Evolutionary conservation across 2,797 vertebrate species (phyloP).

Genomic region (Cygnus olor): DNA sequence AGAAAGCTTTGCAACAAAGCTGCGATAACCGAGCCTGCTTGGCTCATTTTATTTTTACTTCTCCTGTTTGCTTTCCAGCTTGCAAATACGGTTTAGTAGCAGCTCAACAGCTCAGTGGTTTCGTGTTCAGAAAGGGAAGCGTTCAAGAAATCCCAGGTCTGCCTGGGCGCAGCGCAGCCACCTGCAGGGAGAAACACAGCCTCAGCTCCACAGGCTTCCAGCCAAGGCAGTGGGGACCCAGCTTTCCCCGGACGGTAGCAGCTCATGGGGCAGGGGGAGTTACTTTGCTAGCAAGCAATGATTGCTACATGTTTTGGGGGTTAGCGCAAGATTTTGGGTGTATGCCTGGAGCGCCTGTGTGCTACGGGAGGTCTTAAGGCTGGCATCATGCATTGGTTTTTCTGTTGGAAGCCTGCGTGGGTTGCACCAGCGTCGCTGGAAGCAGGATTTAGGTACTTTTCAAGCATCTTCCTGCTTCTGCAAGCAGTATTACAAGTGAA

Average conservation of each 20-base stretch:
- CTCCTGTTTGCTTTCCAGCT: not conserved
- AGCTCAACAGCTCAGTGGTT: not conserved
- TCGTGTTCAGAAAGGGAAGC: not conserved
- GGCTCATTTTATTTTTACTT: not conserved
- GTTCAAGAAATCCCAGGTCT: not conserved
- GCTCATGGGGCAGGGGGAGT: not conserved
- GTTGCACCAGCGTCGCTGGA: fast-evolving
- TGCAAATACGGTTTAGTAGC: not conserved
- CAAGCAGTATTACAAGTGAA: not conserved
- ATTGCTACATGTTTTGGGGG: not conserved
- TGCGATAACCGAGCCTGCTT: not conserved
- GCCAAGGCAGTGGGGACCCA: fast-evolving
- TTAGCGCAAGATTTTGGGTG: fast-evolving
- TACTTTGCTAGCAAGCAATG: not conserved
- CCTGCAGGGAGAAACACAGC: not conserved
- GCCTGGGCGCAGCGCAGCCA: not conserved
- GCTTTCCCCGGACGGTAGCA: not conserved
- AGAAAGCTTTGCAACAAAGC: not conserved
- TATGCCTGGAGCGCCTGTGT: fast-evolving
- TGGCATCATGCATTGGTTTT: fast-evolving
- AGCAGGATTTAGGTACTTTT: not conserved
- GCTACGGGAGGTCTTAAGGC: not conserved
- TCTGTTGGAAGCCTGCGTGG: not conserved
- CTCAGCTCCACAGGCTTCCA: fast-evolving
- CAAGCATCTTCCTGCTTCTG: not conserved